A percentile compares a stretch with the other conserved stretches of the same genome.
These are phyloP conservation scores for Aleiodes sp. DNA, from an alignment of 1,140 invertebrate genomes.

Conservation along the genomic window DNA sequence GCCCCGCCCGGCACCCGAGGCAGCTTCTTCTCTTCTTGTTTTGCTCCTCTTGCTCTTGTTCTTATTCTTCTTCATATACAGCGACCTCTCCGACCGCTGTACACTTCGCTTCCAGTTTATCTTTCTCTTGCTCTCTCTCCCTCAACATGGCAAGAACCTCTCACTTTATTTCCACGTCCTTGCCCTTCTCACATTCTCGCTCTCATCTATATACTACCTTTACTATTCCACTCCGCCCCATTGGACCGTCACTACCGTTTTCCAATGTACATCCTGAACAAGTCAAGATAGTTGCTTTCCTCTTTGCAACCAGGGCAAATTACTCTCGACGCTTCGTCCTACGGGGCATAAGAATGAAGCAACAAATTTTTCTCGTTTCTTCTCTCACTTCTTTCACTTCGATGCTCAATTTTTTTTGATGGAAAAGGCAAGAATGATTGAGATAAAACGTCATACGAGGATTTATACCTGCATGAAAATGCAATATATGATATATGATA, in stretches of 20 bases:
- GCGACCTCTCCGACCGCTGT: conserved; percentile 39
- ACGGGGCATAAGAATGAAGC: neutral
- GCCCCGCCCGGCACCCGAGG: conserved; percentile 65
- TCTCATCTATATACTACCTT: conserved; percentile 14
- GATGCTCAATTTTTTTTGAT: neutral
- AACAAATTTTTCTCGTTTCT: neutral
- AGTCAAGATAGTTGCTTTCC: conserved; percentile 14
- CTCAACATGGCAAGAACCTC: neutral
- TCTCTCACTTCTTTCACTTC: neutral
- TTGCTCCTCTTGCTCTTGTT: conserved; percentile 48
- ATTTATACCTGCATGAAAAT: too few species aligned
- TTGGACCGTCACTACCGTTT: conserved; percentile 35
- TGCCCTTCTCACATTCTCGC: conserved; percentile 27
- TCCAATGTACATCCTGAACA: conserved; percentile 16
- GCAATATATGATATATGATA: too few species aligned
- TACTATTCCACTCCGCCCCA: conserved; percentile 16
- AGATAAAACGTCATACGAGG: too few species aligned
- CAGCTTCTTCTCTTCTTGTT: conserved; percentile 54
- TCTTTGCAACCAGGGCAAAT: neutral
- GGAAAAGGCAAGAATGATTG: too few species aligned
- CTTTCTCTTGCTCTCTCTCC: neutral
- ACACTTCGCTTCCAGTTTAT: conserved; percentile 40
- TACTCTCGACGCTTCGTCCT: neutral
- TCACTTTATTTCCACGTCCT: conserved; percentile 20
- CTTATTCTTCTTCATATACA: conserved; percentile 45